These are phyloP conservation scores for Lycia hirtaria DNA, from an alignment of 2,888 invertebrate species.

Conservation along the genomic window DNA sequence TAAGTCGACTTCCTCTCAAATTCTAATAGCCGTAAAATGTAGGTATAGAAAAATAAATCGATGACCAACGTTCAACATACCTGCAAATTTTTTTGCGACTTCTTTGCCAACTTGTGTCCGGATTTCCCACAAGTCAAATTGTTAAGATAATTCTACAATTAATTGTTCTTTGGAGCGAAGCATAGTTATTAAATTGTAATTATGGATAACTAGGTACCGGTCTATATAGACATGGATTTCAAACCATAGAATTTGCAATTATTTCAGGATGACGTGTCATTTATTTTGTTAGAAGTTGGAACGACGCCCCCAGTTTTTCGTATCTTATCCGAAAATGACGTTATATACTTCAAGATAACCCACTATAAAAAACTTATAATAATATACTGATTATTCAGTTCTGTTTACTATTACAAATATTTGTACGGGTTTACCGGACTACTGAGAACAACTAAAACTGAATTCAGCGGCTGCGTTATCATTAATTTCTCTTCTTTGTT, in stretches of 20 bases:
- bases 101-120: constrained; percentile 16
- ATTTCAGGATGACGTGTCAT: constrained; percentile 22
- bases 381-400: too few relatives aligned
- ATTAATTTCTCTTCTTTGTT: too few relatives aligned
- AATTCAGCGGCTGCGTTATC: too few relatives aligned
- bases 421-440: too few relatives aligned
- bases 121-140: constrained; percentile 38
- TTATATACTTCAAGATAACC: constrained; percentile 4
- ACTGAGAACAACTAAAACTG: too few relatives aligned
- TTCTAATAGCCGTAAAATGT: background rate
- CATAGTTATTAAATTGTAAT: constrained; percentile 39
- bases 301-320: constrained; percentile 9
- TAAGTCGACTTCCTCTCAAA: background rate
- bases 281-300: constrained; percentile 19
- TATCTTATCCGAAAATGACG: constrained; percentile 35
- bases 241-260: constrained; percentile 8
- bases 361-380: too few relatives aligned
- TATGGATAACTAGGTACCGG: constrained; percentile 29
- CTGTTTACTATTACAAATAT: too few relatives aligned
- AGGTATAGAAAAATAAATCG: constrained; percentile 1
- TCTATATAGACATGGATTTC: constrained; percentile 16
- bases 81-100: constrained; percentile 25
- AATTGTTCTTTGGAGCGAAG: constrained; percentile 36
- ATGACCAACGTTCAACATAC: constrained; percentile 1
- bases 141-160: constrained; percentile 29